These are phyloP conservation scores for Cyprinodon diabolis DNA, from an alignment of 2,797 vertebrate genomes.

Conservation along the genomic window DNA sequence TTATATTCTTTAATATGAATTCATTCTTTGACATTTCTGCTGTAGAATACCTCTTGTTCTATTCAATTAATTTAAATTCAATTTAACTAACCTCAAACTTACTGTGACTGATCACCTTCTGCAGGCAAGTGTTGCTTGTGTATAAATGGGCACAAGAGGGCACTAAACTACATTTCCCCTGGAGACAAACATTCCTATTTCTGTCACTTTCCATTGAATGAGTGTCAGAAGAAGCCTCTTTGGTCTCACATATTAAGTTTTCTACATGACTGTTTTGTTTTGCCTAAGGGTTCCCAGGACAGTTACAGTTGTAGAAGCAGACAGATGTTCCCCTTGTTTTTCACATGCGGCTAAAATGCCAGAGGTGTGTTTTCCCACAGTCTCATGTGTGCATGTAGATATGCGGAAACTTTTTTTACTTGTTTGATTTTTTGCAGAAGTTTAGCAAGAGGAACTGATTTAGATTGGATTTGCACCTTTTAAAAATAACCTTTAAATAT, in stretches of 20 bases:
- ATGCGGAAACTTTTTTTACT: neutral
- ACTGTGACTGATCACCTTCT: slow-evolving; percentile 14
- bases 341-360: slow-evolving; percentile 7
- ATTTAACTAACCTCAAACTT: neutral
- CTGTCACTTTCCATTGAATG: slow-evolving; percentile 30
- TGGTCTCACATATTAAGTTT: slow-evolving; percentile 26
- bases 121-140: slow-evolving; percentile 20
- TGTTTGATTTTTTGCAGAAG: slow-evolving; percentile 10
- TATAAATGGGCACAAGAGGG: slow-evolving; percentile 56
- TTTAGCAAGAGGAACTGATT: neutral
- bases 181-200: slow-evolving; percentile 8
- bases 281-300: slow-evolving; percentile 34
- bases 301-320: slow-evolving; percentile 39
- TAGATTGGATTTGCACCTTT: neutral
- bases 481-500: neutral
- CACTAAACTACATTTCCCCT: slow-evolving; percentile 32
- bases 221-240: slow-evolving; percentile 32
- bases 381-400: neutral
- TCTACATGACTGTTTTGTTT: slow-evolving; percentile 9
- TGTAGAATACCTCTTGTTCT: neutral
- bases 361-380: slow-evolving; percentile 33
- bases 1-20: neutral
- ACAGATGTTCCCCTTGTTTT: slow-evolving; percentile 58
- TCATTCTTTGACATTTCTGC: neutral
- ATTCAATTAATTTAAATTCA: neutral